Conservation (phyloP, 2,888 invertebrate genomes). For the Balanococcus diminutus region DNA sequence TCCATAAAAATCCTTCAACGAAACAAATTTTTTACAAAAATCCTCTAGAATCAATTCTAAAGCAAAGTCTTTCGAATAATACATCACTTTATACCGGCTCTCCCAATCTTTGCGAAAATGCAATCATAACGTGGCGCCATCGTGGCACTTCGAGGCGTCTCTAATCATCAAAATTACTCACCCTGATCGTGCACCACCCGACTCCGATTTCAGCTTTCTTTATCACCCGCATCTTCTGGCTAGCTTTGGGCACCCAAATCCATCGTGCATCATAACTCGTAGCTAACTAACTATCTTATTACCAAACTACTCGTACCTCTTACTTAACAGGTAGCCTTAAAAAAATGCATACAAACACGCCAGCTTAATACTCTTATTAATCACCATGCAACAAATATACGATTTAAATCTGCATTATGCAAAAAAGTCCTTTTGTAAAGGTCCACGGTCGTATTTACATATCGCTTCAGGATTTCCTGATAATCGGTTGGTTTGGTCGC, state of each 20-base stretch:
- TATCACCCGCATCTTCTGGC: background rate
- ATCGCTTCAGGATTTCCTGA: slow-evolving; percentile 34
- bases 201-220: background rate
- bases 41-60: background rate
- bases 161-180: background rate
- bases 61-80: background rate
- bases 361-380: too few relatives aligned
- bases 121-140: background rate
- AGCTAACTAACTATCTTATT: too few relatives aligned
- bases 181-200: background rate
- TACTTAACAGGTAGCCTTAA: background rate
- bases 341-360: slow-evolving; percentile 11
- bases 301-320: slow-evolving; percentile 18
- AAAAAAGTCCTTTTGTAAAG: slow-evolving; percentile 17
- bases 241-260: slow-evolving; percentile 13
- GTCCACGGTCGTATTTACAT: slow-evolving; percentile 33
- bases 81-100: background rate
- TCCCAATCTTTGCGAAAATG: background rate
- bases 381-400: background rate
- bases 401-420: slow-evolving; percentile 31
- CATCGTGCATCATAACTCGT: background rate
- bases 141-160: background rate
- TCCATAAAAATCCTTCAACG: background rate
- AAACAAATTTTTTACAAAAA: too few relatives aligned
- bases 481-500: too few relatives aligned